Conservation (phyloP, 1,140 invertebrate species). For the Drosophila sproati region DNA sequence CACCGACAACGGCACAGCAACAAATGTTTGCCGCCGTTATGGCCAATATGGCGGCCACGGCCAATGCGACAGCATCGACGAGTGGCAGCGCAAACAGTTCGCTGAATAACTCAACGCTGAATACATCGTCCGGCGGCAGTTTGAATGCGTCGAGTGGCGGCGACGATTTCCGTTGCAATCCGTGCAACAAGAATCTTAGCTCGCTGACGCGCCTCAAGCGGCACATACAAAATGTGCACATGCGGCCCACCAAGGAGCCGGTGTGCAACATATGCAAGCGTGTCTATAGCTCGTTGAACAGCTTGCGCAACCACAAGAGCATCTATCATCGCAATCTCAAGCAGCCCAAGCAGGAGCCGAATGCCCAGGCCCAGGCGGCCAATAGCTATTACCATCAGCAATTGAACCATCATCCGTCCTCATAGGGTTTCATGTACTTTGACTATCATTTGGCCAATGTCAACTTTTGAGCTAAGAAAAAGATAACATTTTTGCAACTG, state of each 20-base stretch:
- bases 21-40: constrained; percentile 79
- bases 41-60: constrained; percentile 72
- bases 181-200: constrained; percentile 94
- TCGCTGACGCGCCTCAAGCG: constrained; percentile 93
- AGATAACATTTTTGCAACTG: too few species aligned
- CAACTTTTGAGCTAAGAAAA: constrained; percentile 8
- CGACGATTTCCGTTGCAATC: constrained; percentile 93
- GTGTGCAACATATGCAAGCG: constrained; percentile 95
- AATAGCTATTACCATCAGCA: constrained; percentile 68
- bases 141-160: constrained; percentile 85
- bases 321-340: constrained; percentile 92
- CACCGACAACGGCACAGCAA: constrained; percentile 63
- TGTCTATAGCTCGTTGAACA: constrained; percentile 94
- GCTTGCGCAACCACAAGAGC: constrained; percentile 94
- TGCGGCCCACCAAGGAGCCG: constrained; percentile 92
- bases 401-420: constrained; percentile 75
- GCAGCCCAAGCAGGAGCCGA: constrained; percentile 85
- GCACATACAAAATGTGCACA: constrained; percentile 94
- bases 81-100: constrained; percentile 47
- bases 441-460: constrained; percentile 61
- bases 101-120: constrained; percentile 70
- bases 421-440: constrained; percentile 84
- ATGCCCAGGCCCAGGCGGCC: constrained; percentile 34
- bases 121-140: constrained; percentile 83
- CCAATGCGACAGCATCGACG: constrained; percentile 45